Conservation (phyloP, 2,888 invertebrate species). For the Fragum fragum region DNA sequence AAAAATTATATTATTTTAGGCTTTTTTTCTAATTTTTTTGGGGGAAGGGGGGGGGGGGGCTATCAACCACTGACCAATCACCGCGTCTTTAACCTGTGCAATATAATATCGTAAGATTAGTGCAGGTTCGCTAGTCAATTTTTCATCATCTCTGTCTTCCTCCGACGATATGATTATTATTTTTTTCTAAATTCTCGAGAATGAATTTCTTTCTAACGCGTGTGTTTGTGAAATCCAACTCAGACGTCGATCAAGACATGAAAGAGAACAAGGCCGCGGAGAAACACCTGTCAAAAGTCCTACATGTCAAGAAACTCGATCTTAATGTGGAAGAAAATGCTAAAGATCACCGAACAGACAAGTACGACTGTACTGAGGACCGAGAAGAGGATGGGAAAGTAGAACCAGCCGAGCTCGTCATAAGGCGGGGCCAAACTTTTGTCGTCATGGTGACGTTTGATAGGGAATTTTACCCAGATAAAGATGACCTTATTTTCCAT, state of each 20-base stretch:
- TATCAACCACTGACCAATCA: too few species aligned
- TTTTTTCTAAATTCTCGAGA: too few species aligned
- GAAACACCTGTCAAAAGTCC: conserved; percentile 16
- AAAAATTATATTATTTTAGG: too few species aligned
- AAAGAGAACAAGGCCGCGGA: not conserved
- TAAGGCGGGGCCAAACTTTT: conserved; percentile 84
- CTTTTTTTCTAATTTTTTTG: too few species aligned
- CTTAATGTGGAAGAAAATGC: conserved; percentile 41
- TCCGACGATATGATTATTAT: too few species aligned
- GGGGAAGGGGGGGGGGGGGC: too few species aligned
- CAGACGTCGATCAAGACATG: not conserved
- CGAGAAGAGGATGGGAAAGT: conserved; percentile 24
- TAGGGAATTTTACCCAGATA: conserved; percentile 45
- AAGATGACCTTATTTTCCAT: conserved; percentile 60
- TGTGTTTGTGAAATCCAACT: too few species aligned
- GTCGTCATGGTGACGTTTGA: conserved; percentile 62
- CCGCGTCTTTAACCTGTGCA: too few species aligned
- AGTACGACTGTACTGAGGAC: conserved; percentile 39
- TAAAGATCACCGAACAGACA: conserved; percentile 40
- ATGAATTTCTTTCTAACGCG: too few species aligned
- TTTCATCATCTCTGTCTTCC: too few species aligned
- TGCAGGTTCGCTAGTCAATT: too few species aligned
- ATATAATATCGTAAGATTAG: too few species aligned
- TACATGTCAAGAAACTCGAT: conserved; percentile 41
- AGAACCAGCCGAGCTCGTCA: conserved; percentile 86